Conservation (phyloP, 1,140 invertebrate genomes). For the Bombus vancouverensis region DNA sequence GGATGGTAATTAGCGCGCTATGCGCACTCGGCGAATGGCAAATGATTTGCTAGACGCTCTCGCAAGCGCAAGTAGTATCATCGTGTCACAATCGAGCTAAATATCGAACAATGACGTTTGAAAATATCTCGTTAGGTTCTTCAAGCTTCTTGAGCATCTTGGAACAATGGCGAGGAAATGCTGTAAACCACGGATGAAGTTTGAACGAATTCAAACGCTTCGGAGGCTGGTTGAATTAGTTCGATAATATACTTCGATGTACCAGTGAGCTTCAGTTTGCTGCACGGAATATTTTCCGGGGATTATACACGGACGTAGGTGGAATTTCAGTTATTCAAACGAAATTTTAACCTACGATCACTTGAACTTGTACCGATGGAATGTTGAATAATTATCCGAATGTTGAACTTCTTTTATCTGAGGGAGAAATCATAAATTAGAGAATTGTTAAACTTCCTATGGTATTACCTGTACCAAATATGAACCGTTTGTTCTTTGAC, state of each 20-base stretch:
- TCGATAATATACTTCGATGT: neutral
- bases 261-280: neutral
- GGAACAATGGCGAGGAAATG: neutral
- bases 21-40: constrained; percentile 6
- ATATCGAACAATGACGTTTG: neutral
- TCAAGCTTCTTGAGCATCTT: neutral
- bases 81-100: neutral
- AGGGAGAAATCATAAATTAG: too few relatives aligned
- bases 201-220: neutral
- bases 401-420: too few relatives aligned
- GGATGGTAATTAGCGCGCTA: constrained; percentile 23
- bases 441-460: too few relatives aligned
- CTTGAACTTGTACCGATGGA: neutral
- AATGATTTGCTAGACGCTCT: constrained; percentile 14
- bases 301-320: neutral
- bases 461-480: too few relatives aligned
- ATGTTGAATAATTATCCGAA: neutral
- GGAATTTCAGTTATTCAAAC: neutral
- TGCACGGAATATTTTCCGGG: neutral
- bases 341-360: neutral
- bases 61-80: neutral
- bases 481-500: too few relatives aligned
- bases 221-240: neutral
- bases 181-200: neutral
- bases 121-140: neutral